These are phyloP conservation scores for Macropus fuliginosus DNA, from an alignment of 2,797 vertebrate genomes.

Conservation along the genomic window DNA sequence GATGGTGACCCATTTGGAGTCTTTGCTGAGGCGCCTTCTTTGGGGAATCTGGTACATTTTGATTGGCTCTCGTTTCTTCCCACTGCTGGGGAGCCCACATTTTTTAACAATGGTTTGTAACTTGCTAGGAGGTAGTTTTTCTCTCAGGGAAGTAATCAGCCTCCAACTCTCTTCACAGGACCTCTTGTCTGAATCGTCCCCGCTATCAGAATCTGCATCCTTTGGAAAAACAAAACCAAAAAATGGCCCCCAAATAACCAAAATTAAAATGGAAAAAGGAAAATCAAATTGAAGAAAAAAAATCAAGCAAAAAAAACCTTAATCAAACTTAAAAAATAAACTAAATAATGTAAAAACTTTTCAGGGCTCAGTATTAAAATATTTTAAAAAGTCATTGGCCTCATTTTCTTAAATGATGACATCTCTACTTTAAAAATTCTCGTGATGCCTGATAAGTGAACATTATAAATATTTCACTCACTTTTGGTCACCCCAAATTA, in stretches of 20 bases:
- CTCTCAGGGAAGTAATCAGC: conserved; percentile 99
- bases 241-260: conserved; percentile 92
- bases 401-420: conserved; percentile 70
- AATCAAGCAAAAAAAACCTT: conserved; percentile 90
- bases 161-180: conserved; percentile 99
- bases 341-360: conserved; percentile 81
- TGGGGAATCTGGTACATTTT: conserved; percentile 99
- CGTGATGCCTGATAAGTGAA: conserved; percentile 30
- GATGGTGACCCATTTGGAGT: conserved; percentile 99
- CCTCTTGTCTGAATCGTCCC: conserved; percentile 99
- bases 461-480: background rate
- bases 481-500: conserved; percentile 33
- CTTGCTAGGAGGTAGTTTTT: conserved; percentile 99
- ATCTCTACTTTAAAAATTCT: conserved; percentile 62
- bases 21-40: conserved; percentile 96
- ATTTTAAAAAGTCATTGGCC: conserved; percentile 84
- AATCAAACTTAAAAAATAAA: conserved; percentile 80
- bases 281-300: conserved; percentile 91
- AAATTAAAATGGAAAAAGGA: conserved; percentile 93
- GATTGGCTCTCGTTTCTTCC: conserved; percentile 96
- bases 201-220: conserved; percentile 99
- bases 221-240: conserved; percentile 95
- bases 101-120: conserved; percentile 99
- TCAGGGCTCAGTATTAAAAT: conserved; percentile 86
- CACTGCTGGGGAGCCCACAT: conserved; percentile 99